Evolutionary conservation across 2,113 vertebrate species (phyloP).

Genomic region (Talpa occidentalis): DNA sequence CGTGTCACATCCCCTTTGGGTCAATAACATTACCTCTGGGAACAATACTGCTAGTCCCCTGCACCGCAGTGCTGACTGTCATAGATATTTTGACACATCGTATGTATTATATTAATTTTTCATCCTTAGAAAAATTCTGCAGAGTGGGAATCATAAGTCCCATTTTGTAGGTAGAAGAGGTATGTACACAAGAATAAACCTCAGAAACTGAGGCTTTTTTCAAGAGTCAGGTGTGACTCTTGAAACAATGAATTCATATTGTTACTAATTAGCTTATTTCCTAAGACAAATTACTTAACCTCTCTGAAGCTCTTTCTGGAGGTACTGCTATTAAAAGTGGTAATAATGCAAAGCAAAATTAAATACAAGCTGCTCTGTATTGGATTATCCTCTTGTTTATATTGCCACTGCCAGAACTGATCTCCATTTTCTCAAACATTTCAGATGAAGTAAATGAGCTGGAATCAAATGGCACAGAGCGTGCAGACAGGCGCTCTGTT

Average conservation of each 20-base stretch:
- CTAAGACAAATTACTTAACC: background rate
- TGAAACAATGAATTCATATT: background rate
- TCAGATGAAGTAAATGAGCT: background rate
- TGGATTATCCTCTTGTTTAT: background rate
- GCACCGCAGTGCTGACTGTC: background rate
- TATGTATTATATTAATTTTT: background rate
- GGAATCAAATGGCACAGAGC: background rate
- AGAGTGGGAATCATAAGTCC: background rate
- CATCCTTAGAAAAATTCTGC: background rate
- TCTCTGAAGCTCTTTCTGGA: background rate
- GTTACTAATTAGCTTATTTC: background rate
- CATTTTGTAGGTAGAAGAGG: slow-evolving; percentile 3
- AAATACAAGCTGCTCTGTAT: background rate
- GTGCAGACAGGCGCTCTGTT: background rate
- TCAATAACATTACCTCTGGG: background rate
- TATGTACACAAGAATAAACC: too few species aligned
- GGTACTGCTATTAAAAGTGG: background rate
- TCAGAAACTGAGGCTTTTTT: background rate
- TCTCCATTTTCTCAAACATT: background rate
- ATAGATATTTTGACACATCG: background rate
- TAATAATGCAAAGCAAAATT: background rate
- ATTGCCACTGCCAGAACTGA: background rate
- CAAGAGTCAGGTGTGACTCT: background rate
- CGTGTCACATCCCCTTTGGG: background rate
- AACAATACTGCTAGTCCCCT: background rate